A percentile compares a stretch with the other conserved stretches of the same genome.
phyloP scores from a whole-genome alignment of 2,797 vertebrate genomes.

The Mastacembelus armatus region DNA sequence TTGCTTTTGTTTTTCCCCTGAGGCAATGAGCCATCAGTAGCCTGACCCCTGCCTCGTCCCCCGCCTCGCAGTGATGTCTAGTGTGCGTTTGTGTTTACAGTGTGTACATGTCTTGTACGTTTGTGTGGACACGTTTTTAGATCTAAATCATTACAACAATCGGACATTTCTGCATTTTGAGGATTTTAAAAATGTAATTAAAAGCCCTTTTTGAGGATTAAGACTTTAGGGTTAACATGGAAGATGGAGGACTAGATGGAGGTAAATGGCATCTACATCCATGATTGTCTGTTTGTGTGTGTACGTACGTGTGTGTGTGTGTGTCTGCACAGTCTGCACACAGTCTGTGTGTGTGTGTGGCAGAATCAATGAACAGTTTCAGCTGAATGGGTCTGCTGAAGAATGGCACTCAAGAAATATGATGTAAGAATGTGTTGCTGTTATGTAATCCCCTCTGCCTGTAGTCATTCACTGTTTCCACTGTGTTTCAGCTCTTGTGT shows the following conservation, averaged over 20 bases:
- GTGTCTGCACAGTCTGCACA: too few relatives aligned
- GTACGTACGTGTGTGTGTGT: conserved; percentile 16
- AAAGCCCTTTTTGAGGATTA: too few relatives aligned
- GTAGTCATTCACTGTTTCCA: conserved; percentile 56
- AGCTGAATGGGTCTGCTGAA: conserved; percentile 54
- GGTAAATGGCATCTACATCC: conserved; percentile 6
- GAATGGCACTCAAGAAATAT: conserved; percentile 67
- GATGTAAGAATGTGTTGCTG: conserved; percentile 71
- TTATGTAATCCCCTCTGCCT: conserved; percentile 65
- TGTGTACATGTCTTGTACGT: too few relatives aligned
- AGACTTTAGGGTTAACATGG: too few relatives aligned
- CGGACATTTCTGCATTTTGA: too few relatives aligned
- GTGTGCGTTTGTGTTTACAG: too few relatives aligned
- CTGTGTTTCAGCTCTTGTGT: conserved; percentile 33
- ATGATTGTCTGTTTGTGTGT: conserved; percentile 22
- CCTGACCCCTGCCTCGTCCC: too few relatives aligned
- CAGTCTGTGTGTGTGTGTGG: conserved; percentile 10
- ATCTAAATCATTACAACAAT: too few relatives aligned
- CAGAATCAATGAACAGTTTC: conserved; percentile 43
- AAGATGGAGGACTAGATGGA: too few relatives aligned
- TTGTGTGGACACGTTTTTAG: too few relatives aligned
- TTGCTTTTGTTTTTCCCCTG: conserved; percentile 39
- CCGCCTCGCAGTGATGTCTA: too few relatives aligned
- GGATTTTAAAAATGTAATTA: too few relatives aligned
- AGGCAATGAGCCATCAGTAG: conserved; percentile 28